phyloP scores from a whole-genome alignment of 2,797 vertebrate genomes.

The Lutjanus campechanus region DNA sequence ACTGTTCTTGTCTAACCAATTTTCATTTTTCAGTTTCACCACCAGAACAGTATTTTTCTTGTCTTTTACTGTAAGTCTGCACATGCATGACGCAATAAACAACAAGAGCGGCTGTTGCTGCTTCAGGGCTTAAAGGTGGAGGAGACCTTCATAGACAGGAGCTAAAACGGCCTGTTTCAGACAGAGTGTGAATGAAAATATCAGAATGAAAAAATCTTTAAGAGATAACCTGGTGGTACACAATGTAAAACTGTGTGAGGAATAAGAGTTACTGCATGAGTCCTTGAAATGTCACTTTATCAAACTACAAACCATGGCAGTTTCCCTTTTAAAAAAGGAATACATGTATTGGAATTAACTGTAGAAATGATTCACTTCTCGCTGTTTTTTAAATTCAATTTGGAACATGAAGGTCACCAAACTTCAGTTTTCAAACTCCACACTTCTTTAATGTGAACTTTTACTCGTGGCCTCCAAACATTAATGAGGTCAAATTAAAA shows the following conservation, averaged over 20 bases:
- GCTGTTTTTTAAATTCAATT: not conserved
- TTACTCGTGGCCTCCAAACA: not conserved
- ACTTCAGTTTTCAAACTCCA: not conserved
- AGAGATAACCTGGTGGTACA: not conserved
- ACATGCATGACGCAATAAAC: not conserved
- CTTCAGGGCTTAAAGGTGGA: no score
- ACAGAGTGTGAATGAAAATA: no score
- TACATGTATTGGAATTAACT: not conserved
- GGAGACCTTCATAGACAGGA: no score
- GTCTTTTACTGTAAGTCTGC: not conserved
- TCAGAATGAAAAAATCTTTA: no score
- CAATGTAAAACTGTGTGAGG: not conserved
- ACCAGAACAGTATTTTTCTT: not conserved
- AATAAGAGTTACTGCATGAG: not conserved
- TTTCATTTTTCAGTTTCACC: not conserved
- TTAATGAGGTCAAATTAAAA: not conserved
- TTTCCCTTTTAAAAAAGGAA: not conserved
- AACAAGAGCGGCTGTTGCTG: not conserved
- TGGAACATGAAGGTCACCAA: not conserved
- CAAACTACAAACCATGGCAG: not conserved
- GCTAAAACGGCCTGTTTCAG: no score
- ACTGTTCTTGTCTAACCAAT: not conserved
- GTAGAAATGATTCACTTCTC: not conserved
- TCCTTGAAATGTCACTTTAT: not conserved
- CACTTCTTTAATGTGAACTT: not conserved